Conservation (phyloP, 2,113 vertebrate species). For the Cebus imitator region DNA sequence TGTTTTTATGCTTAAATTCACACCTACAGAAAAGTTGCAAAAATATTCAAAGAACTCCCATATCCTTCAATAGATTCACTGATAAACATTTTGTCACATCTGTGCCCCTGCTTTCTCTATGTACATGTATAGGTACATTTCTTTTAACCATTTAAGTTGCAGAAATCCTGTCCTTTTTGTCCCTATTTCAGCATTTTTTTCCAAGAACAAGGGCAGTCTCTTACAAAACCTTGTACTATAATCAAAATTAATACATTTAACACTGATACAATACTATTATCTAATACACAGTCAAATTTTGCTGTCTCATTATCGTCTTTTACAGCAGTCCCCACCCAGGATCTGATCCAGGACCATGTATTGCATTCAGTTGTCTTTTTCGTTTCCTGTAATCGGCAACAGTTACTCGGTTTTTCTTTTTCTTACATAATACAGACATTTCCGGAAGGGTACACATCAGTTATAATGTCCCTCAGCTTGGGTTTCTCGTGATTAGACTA, state of each 20-base stretch:
- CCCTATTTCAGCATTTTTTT: not conserved
- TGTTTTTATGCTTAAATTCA: not conserved
- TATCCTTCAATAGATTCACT: not conserved
- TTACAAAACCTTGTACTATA: not conserved
- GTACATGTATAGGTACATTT: not conserved
- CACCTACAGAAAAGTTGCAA: conserved; percentile 17
- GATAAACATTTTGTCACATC: not conserved
- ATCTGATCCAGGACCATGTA: not conserved
- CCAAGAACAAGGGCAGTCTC: not conserved
- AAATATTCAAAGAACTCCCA: not conserved
- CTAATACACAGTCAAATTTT: not conserved
- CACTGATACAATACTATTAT: not conserved
- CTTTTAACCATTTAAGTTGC: not conserved
- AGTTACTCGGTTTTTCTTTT: not conserved
- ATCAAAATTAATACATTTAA: not conserved
- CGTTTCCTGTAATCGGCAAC: not conserved
- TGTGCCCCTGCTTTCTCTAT: not conserved
- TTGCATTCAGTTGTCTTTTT: not conserved
- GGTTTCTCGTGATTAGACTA: not conserved
- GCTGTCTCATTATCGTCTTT: not conserved
- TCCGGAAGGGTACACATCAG: not conserved
- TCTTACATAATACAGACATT: not conserved
- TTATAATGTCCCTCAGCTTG: not conserved
- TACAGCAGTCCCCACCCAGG: not conserved
- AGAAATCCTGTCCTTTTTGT: not conserved